Conservation (phyloP, 1,140 invertebrate genomes). For the Drosophila rufa region DNA sequence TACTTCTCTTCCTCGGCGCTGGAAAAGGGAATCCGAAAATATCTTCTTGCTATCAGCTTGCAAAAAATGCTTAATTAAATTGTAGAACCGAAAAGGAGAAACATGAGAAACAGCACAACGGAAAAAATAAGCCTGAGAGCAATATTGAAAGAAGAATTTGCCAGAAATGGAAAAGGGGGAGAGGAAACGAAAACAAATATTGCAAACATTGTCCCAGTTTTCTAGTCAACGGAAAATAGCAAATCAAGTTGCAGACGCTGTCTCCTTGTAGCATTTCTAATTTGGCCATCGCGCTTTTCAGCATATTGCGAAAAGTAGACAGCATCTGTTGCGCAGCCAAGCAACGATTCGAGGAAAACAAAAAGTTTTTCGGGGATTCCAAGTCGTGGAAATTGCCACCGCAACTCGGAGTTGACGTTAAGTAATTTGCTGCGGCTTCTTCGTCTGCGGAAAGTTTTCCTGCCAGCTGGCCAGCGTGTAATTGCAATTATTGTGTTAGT, state of each 20-base stretch:
- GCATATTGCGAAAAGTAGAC: constrained; percentile 62
- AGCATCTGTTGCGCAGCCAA: constrained; percentile 72
- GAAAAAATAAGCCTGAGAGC: constrained; percentile 6
- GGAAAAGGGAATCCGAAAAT: constrained; percentile 35
- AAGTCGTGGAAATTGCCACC: constrained; percentile 50
- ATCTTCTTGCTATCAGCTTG: constrained; percentile 20
- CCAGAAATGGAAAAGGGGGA: constrained; percentile 12
- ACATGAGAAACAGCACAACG: constrained; percentile 5
- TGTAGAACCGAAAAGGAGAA: constrained; percentile 35
- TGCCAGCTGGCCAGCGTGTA: constrained; percentile 56
- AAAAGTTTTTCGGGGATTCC: constrained; percentile 26
- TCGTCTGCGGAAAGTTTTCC: constrained; percentile 23
- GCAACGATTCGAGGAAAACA: constrained; percentile 13
- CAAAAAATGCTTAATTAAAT: constrained; percentile 76
- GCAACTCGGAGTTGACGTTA: constrained; percentile 48
- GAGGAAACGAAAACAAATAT: constrained; percentile 60
- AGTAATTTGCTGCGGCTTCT: constrained; percentile 55
- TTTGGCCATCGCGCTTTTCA: constrained; percentile 52
- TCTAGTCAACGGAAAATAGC: constrained; percentile 51
- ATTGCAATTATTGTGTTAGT: constrained; percentile 76
- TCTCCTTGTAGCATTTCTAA: constrained; percentile 57
- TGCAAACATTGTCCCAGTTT: constrained; percentile 62
- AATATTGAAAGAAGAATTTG: constrained; percentile 4
- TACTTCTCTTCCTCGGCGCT: constrained; percentile 28
- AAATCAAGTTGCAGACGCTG: constrained; percentile 62